Conservation (phyloP, 2,888 invertebrate genomes). For the Nomada hirtipes region DNA sequence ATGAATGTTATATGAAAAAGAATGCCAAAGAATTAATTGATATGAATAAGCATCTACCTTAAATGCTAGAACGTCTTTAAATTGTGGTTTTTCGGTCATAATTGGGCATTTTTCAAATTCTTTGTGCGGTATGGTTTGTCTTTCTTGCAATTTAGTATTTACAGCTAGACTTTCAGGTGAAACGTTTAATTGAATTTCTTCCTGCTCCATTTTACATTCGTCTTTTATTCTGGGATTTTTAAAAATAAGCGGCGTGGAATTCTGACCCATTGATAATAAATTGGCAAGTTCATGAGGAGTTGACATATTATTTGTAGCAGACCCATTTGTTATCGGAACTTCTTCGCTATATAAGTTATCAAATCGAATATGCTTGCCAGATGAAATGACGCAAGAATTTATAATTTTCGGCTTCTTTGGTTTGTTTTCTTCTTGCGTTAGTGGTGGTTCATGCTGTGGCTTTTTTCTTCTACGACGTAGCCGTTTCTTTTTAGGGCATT, state of each 20-base stretch:
- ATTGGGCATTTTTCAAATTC: conserved; percentile 43
- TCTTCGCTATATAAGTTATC: conserved; percentile 61
- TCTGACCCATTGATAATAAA: conserved; percentile 73
- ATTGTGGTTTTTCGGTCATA: conserved; percentile 44
- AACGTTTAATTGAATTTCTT: neutral
- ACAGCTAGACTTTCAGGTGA: neutral
- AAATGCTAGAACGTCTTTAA: conserved; percentile 70
- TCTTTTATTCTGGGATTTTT: conserved; percentile 50
- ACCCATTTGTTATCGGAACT: conserved; percentile 16
- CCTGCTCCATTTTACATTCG: conserved; percentile 23
- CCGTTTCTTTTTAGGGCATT: conserved; percentile 68
- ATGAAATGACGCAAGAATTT: conserved; percentile 64
- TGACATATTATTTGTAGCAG: conserved; percentile 2
- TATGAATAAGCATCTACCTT: conserved; percentile 60
- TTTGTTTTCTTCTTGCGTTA: conserved; percentile 30
- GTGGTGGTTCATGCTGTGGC: neutral
- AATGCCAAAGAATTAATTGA: neutral
- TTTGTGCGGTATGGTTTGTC: neutral
- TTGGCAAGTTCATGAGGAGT: conserved; percentile 59
- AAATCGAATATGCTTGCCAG: conserved; percentile 78
- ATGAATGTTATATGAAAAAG: conserved; percentile 33
- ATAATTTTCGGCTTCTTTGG: conserved; percentile 74
- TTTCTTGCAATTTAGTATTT: neutral
- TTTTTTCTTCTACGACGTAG: conserved; percentile 61
- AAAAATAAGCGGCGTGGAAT: conserved; percentile 75